Evolutionary conservation across 1,140 invertebrate species (phyloP), one percentile per base, ranked within the genome.

Genomic region (Calephelis nemesis): DNA sequence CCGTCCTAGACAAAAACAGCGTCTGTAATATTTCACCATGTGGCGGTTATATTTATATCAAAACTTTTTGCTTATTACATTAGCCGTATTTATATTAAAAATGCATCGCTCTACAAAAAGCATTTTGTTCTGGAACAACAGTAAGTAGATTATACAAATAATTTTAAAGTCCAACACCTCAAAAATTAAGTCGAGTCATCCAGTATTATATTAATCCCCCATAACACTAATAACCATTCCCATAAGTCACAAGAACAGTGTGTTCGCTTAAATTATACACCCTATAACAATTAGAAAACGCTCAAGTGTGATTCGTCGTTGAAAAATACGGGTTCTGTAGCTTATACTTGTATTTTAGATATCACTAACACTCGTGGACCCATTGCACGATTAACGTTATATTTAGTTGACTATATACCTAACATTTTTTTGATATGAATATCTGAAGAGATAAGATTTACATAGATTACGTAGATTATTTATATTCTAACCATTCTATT

Each of bases 251-350:
- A 64, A 72, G 70, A 70, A 73, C 73, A 74, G 50, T 69, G 66
- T 60, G 68, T 60, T 74, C 76, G 78, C 74, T 77, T 82, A 82
- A 84, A 85, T 78, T 84, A 84, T 81, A 84, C 84, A 84, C 79
- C 83, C 81, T 74, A 74, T 73, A 64, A 77, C 58, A 78, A 77
- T 81, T 79, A 83, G 79, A 77, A 74, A 72, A 75, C 75, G 74
- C 77, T 54, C 19, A 0, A 54, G 50, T 52, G 8, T 19, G 15
- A 13, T 15, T 12, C 13, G 2, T 2, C 30, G 0, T 54, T 9
- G 7, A 54, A 10, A 9, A 5, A 19, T 19, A 19, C 7, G 50
- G 8, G 50, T 54, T 54, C 50, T 19, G 50, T 54, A 6, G 5
- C 12, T 50, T 50, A 13, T 30, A 30, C 30, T 30, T 30, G 30